Conservation (phyloP, 2,888 invertebrate genomes). For the Halocaridina rubra region DNA sequence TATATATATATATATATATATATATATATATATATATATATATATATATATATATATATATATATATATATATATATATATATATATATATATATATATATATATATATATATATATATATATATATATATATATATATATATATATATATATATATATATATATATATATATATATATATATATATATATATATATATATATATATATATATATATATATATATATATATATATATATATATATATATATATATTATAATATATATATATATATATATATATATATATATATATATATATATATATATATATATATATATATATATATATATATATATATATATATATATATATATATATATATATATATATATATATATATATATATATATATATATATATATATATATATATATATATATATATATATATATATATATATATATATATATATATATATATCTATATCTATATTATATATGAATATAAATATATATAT, state of each 20-base stretch:
- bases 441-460: conserved; percentile 25
- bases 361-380: conserved; percentile 11
- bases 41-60: not conserved
- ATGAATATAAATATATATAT: conserved; percentile 29
- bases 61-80: not conserved
- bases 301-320: conserved; percentile 21
- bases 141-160: conserved; percentile 1
- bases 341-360: not conserved
- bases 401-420: conserved; percentile 15
- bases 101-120: conserved; percentile 13
- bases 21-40: conserved; percentile 25
- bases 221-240: conserved; percentile 36
- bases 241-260: conserved; percentile 11
- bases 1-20: not conserved
- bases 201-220: conserved; percentile 12
- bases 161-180: not conserved
- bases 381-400: conserved; percentile 22
- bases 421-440: conserved; percentile 28
- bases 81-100: not conserved
- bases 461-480: conserved; percentile 1
- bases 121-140: conserved; percentile 28
- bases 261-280: conserved; percentile 39
- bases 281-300: conserved; percentile 21
- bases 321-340: conserved; percentile 16
- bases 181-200: not conserved